These are phyloP conservation scores for Athetis lepigone DNA, from an alignment of 2,888 invertebrate species.

Conservation along the genomic window DNA sequence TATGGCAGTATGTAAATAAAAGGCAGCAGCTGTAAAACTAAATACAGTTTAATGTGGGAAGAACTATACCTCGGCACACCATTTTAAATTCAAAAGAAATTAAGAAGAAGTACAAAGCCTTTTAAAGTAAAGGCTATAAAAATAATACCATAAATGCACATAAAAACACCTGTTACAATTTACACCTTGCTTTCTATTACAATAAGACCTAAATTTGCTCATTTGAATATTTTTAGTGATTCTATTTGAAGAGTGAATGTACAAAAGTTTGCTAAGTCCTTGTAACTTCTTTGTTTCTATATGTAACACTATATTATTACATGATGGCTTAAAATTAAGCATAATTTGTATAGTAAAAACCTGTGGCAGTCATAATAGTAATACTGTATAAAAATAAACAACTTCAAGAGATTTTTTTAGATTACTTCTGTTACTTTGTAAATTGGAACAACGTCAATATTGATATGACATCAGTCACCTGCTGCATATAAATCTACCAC, in stretches of 20 bases:
- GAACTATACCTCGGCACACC: background rate
- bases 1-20: background rate
- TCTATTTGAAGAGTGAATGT: conserved; percentile 8
- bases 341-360: conserved; percentile 37
- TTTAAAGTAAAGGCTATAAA: background rate
- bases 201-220: background rate
- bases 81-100: background rate
- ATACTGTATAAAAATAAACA: background rate
- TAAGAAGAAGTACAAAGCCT: too few species aligned
- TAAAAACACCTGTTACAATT: conserved; percentile 14
- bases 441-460: background rate
- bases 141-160: too few species aligned
- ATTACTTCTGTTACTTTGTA: conserved; percentile 5
- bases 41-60: background rate
- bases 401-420: background rate
- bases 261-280: conserved; percentile 44
- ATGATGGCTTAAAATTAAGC: conserved; percentile 25
- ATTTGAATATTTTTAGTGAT: conserved; percentile 14
- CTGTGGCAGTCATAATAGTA: conserved; percentile 25
- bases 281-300: conserved; percentile 39
- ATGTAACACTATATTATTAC: conserved; percentile 22
- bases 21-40: background rate
- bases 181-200: conserved; percentile 15
- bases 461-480: background rate
- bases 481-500: background rate